These are phyloP conservation scores for Drosophila ohnishii DNA, from an alignment of 1,140 invertebrate genomes.

Conservation along the genomic window DNA sequence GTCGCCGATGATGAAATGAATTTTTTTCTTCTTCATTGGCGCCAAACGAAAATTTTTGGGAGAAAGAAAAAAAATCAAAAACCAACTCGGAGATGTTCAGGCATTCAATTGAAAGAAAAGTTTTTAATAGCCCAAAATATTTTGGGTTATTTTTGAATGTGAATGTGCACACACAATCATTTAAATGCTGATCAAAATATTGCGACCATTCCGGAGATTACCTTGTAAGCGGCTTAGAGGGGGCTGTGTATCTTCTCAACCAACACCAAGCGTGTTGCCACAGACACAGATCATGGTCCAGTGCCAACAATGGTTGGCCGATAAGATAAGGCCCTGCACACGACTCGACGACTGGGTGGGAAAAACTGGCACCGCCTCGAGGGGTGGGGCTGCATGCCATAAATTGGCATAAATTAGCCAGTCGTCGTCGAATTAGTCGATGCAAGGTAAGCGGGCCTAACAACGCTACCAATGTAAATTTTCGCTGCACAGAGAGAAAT, in stretches of 20 bases:
- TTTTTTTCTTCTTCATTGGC: conserved; percentile 47
- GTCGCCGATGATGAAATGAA: conserved; percentile 54
- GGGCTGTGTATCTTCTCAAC: conserved; percentile 6
- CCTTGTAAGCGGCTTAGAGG: conserved; percentile 71
- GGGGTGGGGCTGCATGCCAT: conserved; percentile 55
- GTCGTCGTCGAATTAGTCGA: conserved; percentile 55
- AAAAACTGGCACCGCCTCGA: conserved; percentile 38
- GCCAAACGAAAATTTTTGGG: conserved; percentile 32
- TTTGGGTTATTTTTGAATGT: conserved; percentile 52
- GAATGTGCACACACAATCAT: conserved; percentile 21
- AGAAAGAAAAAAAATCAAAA: conserved; percentile 22
- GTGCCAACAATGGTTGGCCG: conserved; percentile 31
- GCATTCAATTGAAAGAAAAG: conserved; percentile 70
- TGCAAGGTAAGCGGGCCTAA: conserved; percentile 57
- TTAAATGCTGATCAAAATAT: conserved; percentile 70
- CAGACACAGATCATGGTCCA: conserved; percentile 19
- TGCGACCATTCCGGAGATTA: conserved; percentile 56
- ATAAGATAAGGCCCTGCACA: conserved; percentile 40
- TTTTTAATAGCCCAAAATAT: conserved; percentile 69
- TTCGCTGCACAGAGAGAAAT: conserved; percentile 21
- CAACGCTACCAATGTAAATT: conserved; percentile 51
- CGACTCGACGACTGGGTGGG: conserved; percentile 22
- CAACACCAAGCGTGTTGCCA: conserved; percentile 34
- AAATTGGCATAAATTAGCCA: conserved; percentile 77
- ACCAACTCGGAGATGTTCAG: conserved; percentile 30